Conservation (phyloP, 2,797 vertebrate genomes). For the Periparus ater region DNA sequence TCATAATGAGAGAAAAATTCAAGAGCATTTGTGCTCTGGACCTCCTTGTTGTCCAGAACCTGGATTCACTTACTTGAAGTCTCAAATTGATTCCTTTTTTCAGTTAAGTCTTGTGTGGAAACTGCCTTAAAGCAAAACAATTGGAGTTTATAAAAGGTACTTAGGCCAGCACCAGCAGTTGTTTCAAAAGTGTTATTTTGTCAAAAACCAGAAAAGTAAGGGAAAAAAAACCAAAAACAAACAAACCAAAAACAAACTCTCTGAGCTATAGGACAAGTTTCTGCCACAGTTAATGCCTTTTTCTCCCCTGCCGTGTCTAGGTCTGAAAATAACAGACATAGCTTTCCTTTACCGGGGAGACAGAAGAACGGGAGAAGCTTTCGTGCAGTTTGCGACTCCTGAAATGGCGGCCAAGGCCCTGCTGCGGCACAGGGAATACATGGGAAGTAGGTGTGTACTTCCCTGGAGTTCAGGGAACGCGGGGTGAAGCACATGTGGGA, state of each 20-base stretch:
- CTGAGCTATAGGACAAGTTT: neutral
- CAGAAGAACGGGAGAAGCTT: conserved; percentile 84
- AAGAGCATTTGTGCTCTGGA: neutral
- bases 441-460: conserved; percentile 84
- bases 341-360: conserved; percentile 83
- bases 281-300: neutral
- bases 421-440: conserved; percentile 81
- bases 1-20: neutral
- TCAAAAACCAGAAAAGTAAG: neutral
- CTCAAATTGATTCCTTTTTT: neutral
- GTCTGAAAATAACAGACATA: conserved; percentile 83
- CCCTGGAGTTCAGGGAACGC: rapidly evolving
- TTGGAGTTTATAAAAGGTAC: rapidly evolving
- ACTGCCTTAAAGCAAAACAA: neutral
- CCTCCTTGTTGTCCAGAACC: neutral
- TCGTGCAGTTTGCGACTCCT: conserved; percentile 85
- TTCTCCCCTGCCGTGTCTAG: conserved; percentile 58
- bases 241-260: neutral
- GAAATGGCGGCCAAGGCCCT: conserved; percentile 85
- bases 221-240: rapidly evolving
- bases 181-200: neutral
- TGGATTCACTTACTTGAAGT: neutral
- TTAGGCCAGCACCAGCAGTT: neutral
- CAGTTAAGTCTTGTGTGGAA: neutral
- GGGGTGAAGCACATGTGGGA: too few species aligned